Conservation (phyloP, 2,888 invertebrate genomes). For the Bimastos eiseni region DNA sequence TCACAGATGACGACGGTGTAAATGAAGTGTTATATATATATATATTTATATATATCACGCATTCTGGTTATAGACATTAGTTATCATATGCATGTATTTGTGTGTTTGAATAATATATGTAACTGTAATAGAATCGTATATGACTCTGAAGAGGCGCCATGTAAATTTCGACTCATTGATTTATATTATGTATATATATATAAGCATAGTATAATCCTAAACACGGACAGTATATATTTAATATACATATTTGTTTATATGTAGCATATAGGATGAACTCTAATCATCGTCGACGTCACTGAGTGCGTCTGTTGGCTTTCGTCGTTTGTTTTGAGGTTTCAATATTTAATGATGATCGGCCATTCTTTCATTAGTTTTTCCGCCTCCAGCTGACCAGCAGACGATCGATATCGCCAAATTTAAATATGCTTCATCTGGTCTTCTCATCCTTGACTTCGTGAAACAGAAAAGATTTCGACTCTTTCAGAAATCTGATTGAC, state of each 20-base stretch:
- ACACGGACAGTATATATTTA: not conserved
- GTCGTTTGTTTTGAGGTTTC: not conserved
- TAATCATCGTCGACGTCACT: not conserved
- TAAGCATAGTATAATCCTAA: not conserved
- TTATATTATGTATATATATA: not conserved
- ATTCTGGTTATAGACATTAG: too few species aligned
- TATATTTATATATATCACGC: not conserved
- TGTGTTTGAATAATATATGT: too few species aligned
- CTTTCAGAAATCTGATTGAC: not conserved
- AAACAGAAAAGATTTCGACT: not conserved
- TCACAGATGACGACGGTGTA: not conserved
- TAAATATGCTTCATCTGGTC: not conserved
- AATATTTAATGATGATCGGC: constrained; percentile 8
- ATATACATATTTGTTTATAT: not conserved
- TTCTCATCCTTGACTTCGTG: not conserved
- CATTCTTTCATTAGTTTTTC: constrained; percentile 21
- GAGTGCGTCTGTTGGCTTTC: constrained; percentile 16
- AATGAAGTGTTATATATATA: not conserved
- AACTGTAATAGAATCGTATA: too few species aligned
- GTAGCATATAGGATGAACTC: not conserved
- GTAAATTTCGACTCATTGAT: not conserved
- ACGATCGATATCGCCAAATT: not conserved
- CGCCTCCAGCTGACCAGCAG: not conserved
- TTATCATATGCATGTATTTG: too few species aligned
- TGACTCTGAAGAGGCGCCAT: too few species aligned